Evolutionary conservation across 2,888 invertebrate genomes (phyloP), one percentile per base, ranked within the genome.

Genomic region (Idaea aversata): DNA sequence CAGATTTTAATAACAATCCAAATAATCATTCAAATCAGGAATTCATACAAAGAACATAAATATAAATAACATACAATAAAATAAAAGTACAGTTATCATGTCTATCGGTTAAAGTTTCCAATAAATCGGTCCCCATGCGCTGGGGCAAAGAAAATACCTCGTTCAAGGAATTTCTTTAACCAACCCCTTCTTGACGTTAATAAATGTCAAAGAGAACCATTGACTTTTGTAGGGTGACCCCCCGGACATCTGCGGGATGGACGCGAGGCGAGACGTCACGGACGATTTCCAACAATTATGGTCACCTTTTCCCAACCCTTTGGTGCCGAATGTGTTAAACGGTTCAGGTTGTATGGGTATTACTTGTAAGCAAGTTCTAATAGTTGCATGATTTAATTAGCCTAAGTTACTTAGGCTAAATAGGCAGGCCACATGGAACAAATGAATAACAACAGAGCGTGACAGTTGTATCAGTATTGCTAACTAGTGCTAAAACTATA

Each of bases 171-270:
- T 87, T 85, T 83, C 78, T 75, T 34, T 59, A 59, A 59, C 74
- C 78, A 87, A 88, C 87, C 90, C 90, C 87, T 87, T 81, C 74
- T 5, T 47, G 76, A 75, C 85, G 88, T 90, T 91, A 90, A 90
- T 92, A 92, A 92, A 91, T 89, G 90, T 91, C 90, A 89, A 47
- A 47, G 47, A 47, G 73, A 72, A 77, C 77, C 82, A 80, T 84
- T 87, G 87, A 86, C 87, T 85, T 82, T 84, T 82, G 72, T 72
- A 71, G 83, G 83, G 76, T 73, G 76, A 72, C 74, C 74, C 62
- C 47, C 65, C 72, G 72, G 74, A 73, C 79, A 77, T 75, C 77
- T 78, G 80, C 75, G 70, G 75, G 76, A 75, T 73, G 63, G 70
- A 71, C 74, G 75, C 66, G 25, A 25, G 25, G 25, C 25, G 25